Evolutionary conservation across 37 sponge, comb jelly and placozoan genomes (phyloP).

Genomic region (Halisarca cf. caerulea): DNA sequence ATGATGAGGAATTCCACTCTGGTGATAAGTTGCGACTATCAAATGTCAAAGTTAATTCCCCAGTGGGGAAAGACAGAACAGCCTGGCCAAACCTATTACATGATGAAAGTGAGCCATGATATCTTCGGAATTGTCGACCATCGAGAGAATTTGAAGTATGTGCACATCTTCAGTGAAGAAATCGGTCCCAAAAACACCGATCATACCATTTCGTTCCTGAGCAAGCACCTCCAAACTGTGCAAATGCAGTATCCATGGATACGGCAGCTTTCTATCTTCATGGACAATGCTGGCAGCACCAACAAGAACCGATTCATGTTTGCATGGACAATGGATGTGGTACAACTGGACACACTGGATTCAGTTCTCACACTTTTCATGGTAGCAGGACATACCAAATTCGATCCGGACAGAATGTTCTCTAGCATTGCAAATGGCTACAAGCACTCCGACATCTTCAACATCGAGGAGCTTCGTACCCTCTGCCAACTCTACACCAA

Average conservation of each 20-base stretch:
- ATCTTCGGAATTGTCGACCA: not conserved
- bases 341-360: slow-evolving; percentile 4
- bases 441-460: slow-evolving; percentile 17
- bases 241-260: slow-evolving; percentile 11
- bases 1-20: slow-evolving; percentile 14
- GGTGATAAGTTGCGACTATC: slow-evolving; percentile 42
- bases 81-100: slow-evolving; percentile 26
- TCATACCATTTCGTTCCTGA: slow-evolving; percentile 44
- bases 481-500: not conserved
- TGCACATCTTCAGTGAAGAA: not conserved
- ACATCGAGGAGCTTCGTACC: not conserved
- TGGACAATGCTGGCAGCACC: slow-evolving; percentile 46
- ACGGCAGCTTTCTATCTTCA: slow-evolving; percentile 17
- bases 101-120: not conserved
- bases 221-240: not conserved
- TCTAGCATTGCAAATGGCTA: slow-evolving; percentile 14
- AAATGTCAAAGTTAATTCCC: slow-evolving; percentile 32
- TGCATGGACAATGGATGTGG: not conserved
- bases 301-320: not conserved
- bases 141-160: not conserved
- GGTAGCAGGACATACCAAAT: slow-evolving; percentile 50
- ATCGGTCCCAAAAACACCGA: slow-evolving; percentile 40
- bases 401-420: slow-evolving; percentile 26
- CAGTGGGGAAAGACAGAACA: slow-evolving; percentile 39
- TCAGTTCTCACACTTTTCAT: slow-evolving; percentile 23